A percentile compares a stretch with the other conserved stretches of the same genome.
phyloP scores from a whole-genome alignment of 2,797 vertebrate genomes.

The Melanotaenia pygmaea region DNA sequence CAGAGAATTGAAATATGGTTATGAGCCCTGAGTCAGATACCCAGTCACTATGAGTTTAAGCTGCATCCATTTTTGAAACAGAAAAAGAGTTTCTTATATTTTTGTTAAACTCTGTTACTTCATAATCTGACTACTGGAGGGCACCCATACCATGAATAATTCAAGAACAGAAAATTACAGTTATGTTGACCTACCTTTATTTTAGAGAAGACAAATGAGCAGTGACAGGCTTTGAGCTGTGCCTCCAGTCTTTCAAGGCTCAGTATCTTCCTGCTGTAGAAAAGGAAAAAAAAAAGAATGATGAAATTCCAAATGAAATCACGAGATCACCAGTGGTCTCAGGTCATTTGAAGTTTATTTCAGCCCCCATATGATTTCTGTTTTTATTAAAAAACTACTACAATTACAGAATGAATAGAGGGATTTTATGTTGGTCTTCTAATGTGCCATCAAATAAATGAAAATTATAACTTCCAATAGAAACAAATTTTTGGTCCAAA shows the following conservation, averaged over 20 bases:
- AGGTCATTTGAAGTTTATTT: not conserved
- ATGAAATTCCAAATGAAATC: not conserved
- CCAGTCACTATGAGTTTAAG: not conserved
- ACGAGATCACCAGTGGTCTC: not conserved
- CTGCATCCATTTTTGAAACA: not conserved
- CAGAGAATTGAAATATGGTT: no score
- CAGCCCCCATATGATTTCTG: not conserved
- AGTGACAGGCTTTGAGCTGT: slow-evolving; percentile 95
- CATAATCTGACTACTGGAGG: not conserved
- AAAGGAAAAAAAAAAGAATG: slow-evolving; percentile 30
- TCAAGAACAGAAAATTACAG: slow-evolving; percentile 1
- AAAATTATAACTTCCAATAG: slow-evolving; percentile 23
- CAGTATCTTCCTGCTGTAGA: slow-evolving; percentile 83
- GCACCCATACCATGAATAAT: not conserved
- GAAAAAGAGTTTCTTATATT: not conserved
- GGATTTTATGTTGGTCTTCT: not conserved
- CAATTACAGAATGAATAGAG: not conserved
- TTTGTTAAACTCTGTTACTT: not conserved
- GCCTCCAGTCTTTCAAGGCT: slow-evolving; percentile 93
- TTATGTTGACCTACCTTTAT: slow-evolving; percentile 86
- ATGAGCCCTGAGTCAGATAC: no score
- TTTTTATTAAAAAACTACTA: not conserved
- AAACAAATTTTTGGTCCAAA: slow-evolving; percentile 16
- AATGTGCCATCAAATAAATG: slow-evolving; percentile 15
- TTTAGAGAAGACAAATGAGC: slow-evolving; percentile 93